Conservation (phyloP, 2,113 vertebrate species). For the Macrotis lagotis region DNA sequence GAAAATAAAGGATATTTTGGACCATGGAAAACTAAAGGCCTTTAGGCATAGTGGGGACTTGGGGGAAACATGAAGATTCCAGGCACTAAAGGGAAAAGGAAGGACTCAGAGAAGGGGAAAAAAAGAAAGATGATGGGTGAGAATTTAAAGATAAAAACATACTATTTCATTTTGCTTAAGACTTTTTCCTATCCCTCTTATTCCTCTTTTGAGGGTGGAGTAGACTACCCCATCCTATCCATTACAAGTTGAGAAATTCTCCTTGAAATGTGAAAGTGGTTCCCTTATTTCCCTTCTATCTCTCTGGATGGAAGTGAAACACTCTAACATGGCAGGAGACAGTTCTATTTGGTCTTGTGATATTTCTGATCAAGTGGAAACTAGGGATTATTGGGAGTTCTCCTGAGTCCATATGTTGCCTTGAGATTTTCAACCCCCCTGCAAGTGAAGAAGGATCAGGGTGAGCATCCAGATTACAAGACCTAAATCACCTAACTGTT, state of each 20-base stretch:
- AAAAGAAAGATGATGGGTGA: neutral
- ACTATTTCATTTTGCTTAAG: neutral
- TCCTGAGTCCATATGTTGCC: neutral
- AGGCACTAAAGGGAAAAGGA: neutral
- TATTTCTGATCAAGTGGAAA: neutral
- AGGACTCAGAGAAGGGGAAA: neutral
- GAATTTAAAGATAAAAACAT: neutral
- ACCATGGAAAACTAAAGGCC: neutral
- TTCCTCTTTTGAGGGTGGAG: neutral
- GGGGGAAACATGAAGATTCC: no score
- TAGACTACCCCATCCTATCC: neutral
- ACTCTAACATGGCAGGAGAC: neutral
- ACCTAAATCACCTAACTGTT: neutral
- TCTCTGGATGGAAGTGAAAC: neutral
- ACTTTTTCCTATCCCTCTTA: neutral
- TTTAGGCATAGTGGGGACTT: neutral
- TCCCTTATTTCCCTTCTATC: neutral
- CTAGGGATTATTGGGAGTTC: neutral
- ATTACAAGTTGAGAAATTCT: neutral
- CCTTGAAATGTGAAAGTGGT: neutral
- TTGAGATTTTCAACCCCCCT: neutral
- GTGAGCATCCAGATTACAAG: neutral
- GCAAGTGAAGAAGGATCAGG: neutral
- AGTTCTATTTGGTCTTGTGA: neutral
- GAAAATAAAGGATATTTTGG: neutral